Percentiles rank a stretch among this genome's conserved stretches.
Conservation (phyloP, 2,888 invertebrate genomes). For the Epistrophella euchroma region DNA sequence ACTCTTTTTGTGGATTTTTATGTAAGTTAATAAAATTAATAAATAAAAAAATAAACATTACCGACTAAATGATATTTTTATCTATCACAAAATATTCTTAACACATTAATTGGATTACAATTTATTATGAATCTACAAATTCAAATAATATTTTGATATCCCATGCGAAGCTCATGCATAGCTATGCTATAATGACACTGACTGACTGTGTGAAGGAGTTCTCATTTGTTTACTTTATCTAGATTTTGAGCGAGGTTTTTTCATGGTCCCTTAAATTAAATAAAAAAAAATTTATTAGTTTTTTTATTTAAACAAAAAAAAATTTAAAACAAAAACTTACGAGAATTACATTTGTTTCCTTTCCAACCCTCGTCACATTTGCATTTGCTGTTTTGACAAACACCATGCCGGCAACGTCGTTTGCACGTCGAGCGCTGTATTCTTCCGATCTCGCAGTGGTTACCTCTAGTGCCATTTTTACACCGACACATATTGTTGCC, state of each 20-base stretch:
- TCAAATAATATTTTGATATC: slow-evolving; percentile 50
- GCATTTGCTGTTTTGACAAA: slow-evolving; percentile 89
- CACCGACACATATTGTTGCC: slow-evolving; percentile 96
- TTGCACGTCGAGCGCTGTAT: slow-evolving; percentile 89
- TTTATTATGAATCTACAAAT: slow-evolving; percentile 68
- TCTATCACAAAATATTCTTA: slow-evolving; percentile 68
- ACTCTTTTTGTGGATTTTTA: no score
- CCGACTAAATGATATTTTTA: slow-evolving; percentile 69
- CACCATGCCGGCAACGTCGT: slow-evolving; percentile 91
- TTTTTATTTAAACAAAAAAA: neutral
- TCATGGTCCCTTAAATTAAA: slow-evolving; percentile 76
- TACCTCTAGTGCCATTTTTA: slow-evolving; percentile 92
- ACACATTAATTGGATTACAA: slow-evolving; percentile 66
- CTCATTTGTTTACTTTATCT: slow-evolving; percentile 57
- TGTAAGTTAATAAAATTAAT: no score
- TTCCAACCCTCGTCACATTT: slow-evolving; percentile 93
- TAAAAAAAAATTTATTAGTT: neutral
- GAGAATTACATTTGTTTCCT: slow-evolving; percentile 92
- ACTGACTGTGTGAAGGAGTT: slow-evolving; percentile 47
- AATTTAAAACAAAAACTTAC: slow-evolving; percentile 82
- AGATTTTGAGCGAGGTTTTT: slow-evolving; percentile 77
- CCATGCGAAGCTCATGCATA: slow-evolving; percentile 49
- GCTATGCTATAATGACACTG: slow-evolving; percentile 69
- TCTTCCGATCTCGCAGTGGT: slow-evolving; percentile 95
- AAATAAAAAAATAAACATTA: slow-evolving; percentile 17